Evolutionary conservation across 2,113 vertebrate species (phyloP).

Genomic region (Ascaphus truei): DNA sequence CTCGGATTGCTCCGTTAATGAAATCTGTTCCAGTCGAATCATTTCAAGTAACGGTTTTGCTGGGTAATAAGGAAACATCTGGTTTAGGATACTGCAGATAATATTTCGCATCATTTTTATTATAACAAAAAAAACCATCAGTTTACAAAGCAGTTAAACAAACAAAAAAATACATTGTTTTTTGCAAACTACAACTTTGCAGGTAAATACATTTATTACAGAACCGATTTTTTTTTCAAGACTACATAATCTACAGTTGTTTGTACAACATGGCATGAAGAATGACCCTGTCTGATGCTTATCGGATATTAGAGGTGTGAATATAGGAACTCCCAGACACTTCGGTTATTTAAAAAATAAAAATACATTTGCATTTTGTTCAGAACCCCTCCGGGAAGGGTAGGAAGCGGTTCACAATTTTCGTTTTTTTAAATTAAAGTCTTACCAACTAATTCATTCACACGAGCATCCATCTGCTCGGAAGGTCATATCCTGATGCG

Average conservation of each 20-base stretch:
- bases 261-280: constrained; percentile 66
- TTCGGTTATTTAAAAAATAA: not conserved
- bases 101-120: constrained; percentile 75
- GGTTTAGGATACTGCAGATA: constrained; percentile 58
- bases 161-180: constrained; percentile 70
- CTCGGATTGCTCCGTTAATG: too few species aligned
- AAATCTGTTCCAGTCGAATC: too few species aligned
- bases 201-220: constrained; percentile 67
- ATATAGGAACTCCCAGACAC: constrained; percentile 19
- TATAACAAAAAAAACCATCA: constrained; percentile 52
- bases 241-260: constrained; percentile 70
- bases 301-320: constrained; percentile 47
- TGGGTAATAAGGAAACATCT: too few species aligned
- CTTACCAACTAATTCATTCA: constrained; percentile 35
- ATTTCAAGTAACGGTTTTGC: too few species aligned
- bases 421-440: too few species aligned
- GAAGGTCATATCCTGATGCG: constrained; percentile 49
- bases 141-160: constrained; percentile 75
- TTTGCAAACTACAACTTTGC: constrained; percentile 73
- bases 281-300: constrained; percentile 56
- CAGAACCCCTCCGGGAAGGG: not conserved
- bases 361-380: not conserved
- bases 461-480: not conserved
- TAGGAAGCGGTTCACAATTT: too few species aligned
- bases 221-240: constrained; percentile 57